Evolutionary conservation across 2,113 vertebrate genomes (phyloP).

Genomic region (Centropristis striata): DNA sequence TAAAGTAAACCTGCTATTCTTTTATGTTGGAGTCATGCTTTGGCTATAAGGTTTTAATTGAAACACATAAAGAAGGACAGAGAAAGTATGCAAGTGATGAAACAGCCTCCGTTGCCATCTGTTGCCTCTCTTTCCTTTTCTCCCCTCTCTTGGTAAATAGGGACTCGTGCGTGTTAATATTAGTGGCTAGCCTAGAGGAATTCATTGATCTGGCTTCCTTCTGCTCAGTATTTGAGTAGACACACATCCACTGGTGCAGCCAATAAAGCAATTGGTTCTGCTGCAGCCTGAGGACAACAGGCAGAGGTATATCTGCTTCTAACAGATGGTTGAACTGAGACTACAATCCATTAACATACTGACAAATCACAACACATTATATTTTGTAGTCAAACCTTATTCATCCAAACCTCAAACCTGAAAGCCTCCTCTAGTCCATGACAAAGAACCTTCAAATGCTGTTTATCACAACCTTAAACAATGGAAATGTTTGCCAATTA

Average conservation of each 20-base stretch:
- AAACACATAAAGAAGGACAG: neutral
- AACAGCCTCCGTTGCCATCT: neutral
- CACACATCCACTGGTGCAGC: slow-evolving; percentile 59
- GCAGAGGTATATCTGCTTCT: slow-evolving; percentile 68
- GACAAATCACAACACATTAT: slow-evolving; percentile 4
- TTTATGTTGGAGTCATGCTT: neutral
- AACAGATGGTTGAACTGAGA: slow-evolving; percentile 55
- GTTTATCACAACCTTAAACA: slow-evolving; percentile 2
- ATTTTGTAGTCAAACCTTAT: slow-evolving; percentile 30
- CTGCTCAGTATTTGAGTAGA: slow-evolving; percentile 41
- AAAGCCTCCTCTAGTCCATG: slow-evolving; percentile 3
- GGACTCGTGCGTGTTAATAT: slow-evolving; percentile 19
- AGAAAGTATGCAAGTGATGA: neutral
- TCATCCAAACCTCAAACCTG: slow-evolving; percentile 15
- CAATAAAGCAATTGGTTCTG: slow-evolving; percentile 74
- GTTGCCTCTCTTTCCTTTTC: neutral
- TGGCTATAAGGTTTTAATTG: neutral
- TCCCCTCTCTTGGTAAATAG: slow-evolving; percentile 11
- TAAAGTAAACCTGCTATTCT: neutral
- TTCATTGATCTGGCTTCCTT: slow-evolving; percentile 59
- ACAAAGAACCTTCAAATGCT: neutral
- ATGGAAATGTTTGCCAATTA: neutral
- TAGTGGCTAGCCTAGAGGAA: slow-evolving; percentile 28
- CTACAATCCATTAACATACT: slow-evolving; percentile 36
- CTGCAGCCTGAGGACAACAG: slow-evolving; percentile 65